Evolutionary conservation across 2,797 vertebrate species (phyloP).

Genomic region (Channa striata): DNA sequence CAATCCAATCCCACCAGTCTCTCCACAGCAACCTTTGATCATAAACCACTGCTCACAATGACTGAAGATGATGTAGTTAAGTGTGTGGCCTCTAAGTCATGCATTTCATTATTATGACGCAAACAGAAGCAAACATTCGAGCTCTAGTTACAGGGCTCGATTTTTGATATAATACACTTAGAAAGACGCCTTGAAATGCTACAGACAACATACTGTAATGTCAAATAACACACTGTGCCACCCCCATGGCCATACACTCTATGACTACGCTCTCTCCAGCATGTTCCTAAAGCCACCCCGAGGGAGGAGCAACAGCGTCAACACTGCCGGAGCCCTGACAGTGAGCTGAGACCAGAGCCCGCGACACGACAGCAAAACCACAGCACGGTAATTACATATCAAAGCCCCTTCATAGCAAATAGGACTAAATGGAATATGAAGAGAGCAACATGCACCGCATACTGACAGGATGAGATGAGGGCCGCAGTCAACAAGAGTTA

Average conservation of each 20-base stretch:
- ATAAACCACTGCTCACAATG: slow-evolving; percentile 39
- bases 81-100: neutral
- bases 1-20: slow-evolving; percentile 35
- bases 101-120: neutral
- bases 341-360: slow-evolving; percentile 68
- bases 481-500: slow-evolving; percentile 54
- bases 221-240: slow-evolving; percentile 1
- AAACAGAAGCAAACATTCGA: neutral
- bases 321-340: slow-evolving; percentile 52
- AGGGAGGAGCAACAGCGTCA: slow-evolving; percentile 58
- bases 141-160: neutral
- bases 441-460: slow-evolving; percentile 57
- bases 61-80: neutral
- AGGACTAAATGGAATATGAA: slow-evolving; percentile 65
- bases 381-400: slow-evolving; percentile 77
- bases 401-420: slow-evolving; percentile 78
- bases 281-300: slow-evolving; percentile 32
- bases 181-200: neutral
- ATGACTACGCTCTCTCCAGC: slow-evolving; percentile 7
- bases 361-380: slow-evolving; percentile 78
- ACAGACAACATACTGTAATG: neutral
- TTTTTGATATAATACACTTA: neutral
- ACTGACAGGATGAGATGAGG: slow-evolving; percentile 55
- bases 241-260: neutral
- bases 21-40: slow-evolving; percentile 57